Evolutionary conservation across 2,888 invertebrate species (phyloP).

Genomic region (Drosophila limbata): DNA sequence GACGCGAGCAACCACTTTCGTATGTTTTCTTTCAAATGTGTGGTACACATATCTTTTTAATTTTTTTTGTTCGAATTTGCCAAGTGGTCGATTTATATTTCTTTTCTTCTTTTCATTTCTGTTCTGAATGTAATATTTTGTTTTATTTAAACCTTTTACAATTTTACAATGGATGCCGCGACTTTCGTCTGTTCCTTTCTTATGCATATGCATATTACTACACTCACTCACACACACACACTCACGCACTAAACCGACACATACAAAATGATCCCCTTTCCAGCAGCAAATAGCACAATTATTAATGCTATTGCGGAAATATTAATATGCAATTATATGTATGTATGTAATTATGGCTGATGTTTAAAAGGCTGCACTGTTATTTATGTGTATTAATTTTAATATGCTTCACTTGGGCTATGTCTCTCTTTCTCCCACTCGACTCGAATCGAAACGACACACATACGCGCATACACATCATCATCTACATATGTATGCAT

Average conservation of each 20-base stretch:
- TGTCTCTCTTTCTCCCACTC: slow-evolving; percentile 26
- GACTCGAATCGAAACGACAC: slow-evolving; percentile 20
- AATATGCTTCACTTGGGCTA: slow-evolving; percentile 55
- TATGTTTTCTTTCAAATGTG: slow-evolving; percentile 70
- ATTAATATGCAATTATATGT: slow-evolving; percentile 60
- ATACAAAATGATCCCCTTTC: slow-evolving; percentile 58
- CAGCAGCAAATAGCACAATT: slow-evolving; percentile 61
- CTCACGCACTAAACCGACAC: slow-evolving; percentile 29
- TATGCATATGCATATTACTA: slow-evolving; percentile 18
- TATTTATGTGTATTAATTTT: slow-evolving; percentile 61
- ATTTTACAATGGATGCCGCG: slow-evolving; percentile 38
- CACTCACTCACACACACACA: slow-evolving; percentile 31
- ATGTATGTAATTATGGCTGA: slow-evolving; percentile 28
- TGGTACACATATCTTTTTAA: slow-evolving; percentile 50
- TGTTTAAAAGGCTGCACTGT: slow-evolving; percentile 51
- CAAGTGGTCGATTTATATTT: slow-evolving; percentile 27
- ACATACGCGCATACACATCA: slow-evolving; percentile 33
- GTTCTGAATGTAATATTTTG: slow-evolving; percentile 2
- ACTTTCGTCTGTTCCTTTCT: slow-evolving; percentile 39
- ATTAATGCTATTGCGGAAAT: slow-evolving; percentile 65
- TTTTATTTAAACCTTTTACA: slow-evolving; percentile 3
- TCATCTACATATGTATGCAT: slow-evolving; percentile 39
- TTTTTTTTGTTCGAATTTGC: slow-evolving; percentile 40
- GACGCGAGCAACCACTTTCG: slow-evolving; percentile 77
- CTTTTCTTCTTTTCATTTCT: slow-evolving; percentile 14